Evolutionary conservation across 2,797 vertebrate genomes (phyloP).

Genomic region (Poecile montanus): DNA sequence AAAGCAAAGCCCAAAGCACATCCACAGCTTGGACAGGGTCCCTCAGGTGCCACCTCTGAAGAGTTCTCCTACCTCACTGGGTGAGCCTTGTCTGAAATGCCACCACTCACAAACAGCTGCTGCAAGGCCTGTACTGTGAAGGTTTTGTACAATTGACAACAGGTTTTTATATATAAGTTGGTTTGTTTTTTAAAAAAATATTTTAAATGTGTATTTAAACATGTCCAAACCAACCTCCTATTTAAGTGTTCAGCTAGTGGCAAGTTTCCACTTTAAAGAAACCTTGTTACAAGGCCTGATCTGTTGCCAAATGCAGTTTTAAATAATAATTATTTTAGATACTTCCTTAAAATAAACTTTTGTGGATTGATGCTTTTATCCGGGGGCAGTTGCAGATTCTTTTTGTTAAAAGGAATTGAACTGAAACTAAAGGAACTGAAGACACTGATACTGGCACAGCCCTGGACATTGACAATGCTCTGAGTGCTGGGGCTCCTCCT

Average conservation of each 20-base stretch:
- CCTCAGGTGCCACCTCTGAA: background rate
- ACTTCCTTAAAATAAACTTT: background rate
- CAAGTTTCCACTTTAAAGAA: background rate
- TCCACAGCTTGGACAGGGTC: background rate
- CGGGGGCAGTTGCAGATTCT: background rate
- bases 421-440: too few species aligned
- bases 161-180: background rate
- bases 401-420: too few species aligned
- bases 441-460: background rate
- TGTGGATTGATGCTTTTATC: background rate
- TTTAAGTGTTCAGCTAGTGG: background rate
- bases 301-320: background rate
- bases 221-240: background rate
- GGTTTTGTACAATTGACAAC: background rate
- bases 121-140: background rate
- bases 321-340: background rate
- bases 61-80: conserved; percentile 37
- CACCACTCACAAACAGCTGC: background rate
- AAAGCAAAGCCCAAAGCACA: background rate
- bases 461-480: background rate
- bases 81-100: background rate
- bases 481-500: background rate
- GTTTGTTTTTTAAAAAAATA: background rate
- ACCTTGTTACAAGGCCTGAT: background rate
- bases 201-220: background rate